Percentiles rank a stretch among this genome's conserved stretches.
phyloP scores from a whole-genome alignment of 1,140 invertebrate species.

The Ladona fulva region DNA sequence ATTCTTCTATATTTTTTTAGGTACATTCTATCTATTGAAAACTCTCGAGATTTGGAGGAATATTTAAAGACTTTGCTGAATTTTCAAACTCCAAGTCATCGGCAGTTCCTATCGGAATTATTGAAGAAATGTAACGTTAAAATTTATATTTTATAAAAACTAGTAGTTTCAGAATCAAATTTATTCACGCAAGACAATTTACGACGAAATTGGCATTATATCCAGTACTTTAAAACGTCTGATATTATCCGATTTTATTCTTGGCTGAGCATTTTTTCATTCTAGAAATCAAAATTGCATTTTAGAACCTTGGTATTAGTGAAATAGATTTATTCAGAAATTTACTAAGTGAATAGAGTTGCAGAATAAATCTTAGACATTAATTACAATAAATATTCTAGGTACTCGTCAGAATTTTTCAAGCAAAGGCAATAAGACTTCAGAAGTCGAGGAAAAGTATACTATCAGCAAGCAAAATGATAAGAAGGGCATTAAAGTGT shows the following conservation, averaged over 20 bases:
- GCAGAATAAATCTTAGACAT: neutral
- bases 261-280: neutral
- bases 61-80: constrained; percentile 58
- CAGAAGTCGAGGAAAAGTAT: neutral
- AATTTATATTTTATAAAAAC: neutral
- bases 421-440: neutral
- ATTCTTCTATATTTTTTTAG: constrained; percentile 33
- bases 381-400: too few species aligned
- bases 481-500: neutral
- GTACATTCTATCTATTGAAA: constrained; percentile 52
- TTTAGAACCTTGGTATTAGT: neutral
- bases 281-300: neutral
- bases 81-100: constrained; percentile 51
- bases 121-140: constrained; percentile 35
- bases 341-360: neutral
- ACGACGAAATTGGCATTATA: neutral
- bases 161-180: too few species aligned
- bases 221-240: neutral
- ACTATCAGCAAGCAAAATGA: neutral
- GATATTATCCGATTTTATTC: neutral
- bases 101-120: constrained; percentile 53
- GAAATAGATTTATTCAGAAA: neutral
- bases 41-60: constrained; percentile 55
- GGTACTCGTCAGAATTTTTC: neutral
- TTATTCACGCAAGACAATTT: too few species aligned